Base-by-base conservation (phyloP, 2,888 invertebrate genomes). In the Machimus atricapillus region DNA sequence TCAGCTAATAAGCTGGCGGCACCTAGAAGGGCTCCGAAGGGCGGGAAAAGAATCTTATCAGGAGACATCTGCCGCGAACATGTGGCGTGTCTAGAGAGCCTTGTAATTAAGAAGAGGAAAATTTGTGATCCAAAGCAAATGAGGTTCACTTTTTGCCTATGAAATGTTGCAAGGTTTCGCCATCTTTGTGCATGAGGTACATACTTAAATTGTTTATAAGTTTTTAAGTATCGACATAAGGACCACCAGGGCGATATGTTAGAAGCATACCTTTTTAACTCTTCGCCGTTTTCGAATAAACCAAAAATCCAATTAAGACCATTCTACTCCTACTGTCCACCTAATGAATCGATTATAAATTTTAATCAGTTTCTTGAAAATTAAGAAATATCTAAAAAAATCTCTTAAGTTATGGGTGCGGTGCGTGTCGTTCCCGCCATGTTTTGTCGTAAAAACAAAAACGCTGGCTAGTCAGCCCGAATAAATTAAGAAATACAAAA, bases 261-360 rank as follows among this genome's bases (percentile, higher is more conserved):
- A 23, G 9, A 12, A 9, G 2, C 66, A 23, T 9, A 58, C 7
- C 19, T 58, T 19, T 23, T 66, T 19, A n/a, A 27, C 9, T 7
- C 66, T 12, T 27, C 4, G 66, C 27, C 27, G 66, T 8, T 66
- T 23, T 14, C 3, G 56, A 19, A 19, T 2, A 14, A 43, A 66
- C 27, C 27, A 27, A 8, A 12, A 9, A 9, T 66, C 27, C 66
- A 27, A 66, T 66, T 66, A 66, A 66, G 27, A 66, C 66, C 23
- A 66, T 12, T 23, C 19, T 14, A 23, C n/a, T 19, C 66, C 66
- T 27, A 66, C 66, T 8, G 66, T 66, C 66, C 2, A 14, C 1
- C 52, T 52, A 81, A 46, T 81, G 46, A 81, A 81, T 56, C 81
- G 56, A 81, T 81, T 46, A 81, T 81, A 81, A 81, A 81, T 56